Evolutionary conservation across 2,113 vertebrate genomes (phyloP).

Genomic region (Bostrychus sinensis): DNA sequence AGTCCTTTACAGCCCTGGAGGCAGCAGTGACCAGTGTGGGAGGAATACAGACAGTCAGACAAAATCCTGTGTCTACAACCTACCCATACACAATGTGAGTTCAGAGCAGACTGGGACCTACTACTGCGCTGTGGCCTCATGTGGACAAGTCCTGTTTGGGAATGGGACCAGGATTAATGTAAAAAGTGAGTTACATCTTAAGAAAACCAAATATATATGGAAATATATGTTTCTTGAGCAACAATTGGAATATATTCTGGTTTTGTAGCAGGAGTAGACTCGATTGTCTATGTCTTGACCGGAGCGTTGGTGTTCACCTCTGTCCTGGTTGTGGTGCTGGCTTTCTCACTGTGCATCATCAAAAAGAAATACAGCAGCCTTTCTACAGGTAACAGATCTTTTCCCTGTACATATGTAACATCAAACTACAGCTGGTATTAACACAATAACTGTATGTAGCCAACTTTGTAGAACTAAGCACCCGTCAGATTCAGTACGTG

Average conservation of each 20-base stretch:
- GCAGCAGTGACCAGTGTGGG: constrained; percentile 26
- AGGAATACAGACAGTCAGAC: constrained; percentile 1
- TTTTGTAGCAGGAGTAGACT: too few species aligned
- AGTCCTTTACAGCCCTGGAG: constrained; percentile 35
- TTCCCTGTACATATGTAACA: neutral
- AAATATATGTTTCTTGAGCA: neutral
- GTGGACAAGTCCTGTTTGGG: constrained; percentile 50
- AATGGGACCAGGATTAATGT: constrained; percentile 33
- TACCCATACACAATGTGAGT: constrained; percentile 28
- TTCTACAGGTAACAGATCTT: neutral
- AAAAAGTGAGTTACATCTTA: too few species aligned
- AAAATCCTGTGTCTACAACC: constrained; percentile 44
- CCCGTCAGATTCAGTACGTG: too few species aligned
- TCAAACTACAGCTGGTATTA: too few species aligned
- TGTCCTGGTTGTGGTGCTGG: constrained; percentile 12
- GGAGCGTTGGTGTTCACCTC: neutral
- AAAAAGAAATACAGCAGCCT: neutral
- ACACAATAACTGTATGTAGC: too few species aligned
- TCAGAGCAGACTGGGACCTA: constrained; percentile 33
- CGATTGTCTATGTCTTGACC: neutral
- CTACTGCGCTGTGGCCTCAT: constrained; percentile 59
- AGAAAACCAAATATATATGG: constrained; percentile 14
- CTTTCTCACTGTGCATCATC: constrained; percentile 5
- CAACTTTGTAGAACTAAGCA: too few species aligned
- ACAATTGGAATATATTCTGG: too few species aligned